Evolutionary conservation across 1,140 invertebrate species (phyloP), one percentile per base, ranked within the genome.

Genomic region (Cyrtorhinus lividipennis): DNA sequence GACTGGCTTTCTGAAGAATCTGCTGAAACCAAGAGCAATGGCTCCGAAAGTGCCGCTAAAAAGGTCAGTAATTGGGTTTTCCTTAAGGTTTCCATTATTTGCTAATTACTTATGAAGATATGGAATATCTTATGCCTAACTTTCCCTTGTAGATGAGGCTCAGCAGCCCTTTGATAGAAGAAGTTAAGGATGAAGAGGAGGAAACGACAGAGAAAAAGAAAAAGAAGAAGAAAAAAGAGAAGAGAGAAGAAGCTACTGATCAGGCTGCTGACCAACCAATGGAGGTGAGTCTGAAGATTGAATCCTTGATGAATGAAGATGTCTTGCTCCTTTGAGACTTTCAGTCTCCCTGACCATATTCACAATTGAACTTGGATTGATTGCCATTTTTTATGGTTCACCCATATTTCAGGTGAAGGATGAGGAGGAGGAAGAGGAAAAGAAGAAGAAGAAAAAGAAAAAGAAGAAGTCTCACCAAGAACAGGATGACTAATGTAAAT

Each of bases 1-100:
- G 86, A 93, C 71, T 98, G 92, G 89, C 71, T 91, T 3, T 80
- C 83, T 53, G 12, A 56, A 56, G 53, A 25, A 56, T 10, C 8
- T 22, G 8, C 12, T 5, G 5, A 8, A 13, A 5, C 48, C 18
- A 8, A 53, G 20, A 53, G 20, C 18, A 53, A 22, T 20, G 48
- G 20, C 8, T n/a, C n/a, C n/a, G 48, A 53, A 22, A 5, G 10
- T 53, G 48, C 48, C 20, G 5, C 12, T 20, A 53, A 53, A 53
- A 53, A 53, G 18, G 48, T 53, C 10, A 12, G 48, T 53, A 44
- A n/a, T n/a, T n/a, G n/a, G n/a, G n/a, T n/a, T n/a, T n/a, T n/a
- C n/a, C n/a, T n/a, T n/a, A n/a, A n/a, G n/a, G n/a, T n/a, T n/a
- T n/a, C n/a, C n/a, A n/a, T n/a, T 44, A 8, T 44, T 44, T 44